Base-by-base conservation (phyloP, 1,140 invertebrate species). In the Myzus persicae region DNA sequence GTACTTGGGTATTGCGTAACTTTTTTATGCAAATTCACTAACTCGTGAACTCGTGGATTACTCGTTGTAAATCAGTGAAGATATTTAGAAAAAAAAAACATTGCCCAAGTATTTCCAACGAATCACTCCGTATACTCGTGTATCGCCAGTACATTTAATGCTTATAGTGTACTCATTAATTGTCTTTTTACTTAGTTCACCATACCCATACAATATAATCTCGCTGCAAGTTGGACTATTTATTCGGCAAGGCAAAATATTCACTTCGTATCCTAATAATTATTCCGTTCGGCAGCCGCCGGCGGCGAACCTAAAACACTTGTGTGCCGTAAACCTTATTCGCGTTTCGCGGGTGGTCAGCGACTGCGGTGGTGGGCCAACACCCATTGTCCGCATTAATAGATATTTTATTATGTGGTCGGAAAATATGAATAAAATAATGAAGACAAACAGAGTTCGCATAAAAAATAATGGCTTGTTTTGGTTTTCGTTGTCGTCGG, bases 341-440 rank as follows among this genome's bases (percentile, higher is more conserved):
- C 24, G 26, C 84, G 44, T 87, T 87, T 87, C 44, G 85, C 54
- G 54, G 54, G 38, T 59, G 46, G 88, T 90, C 88, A 54, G 36
- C 48, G 2, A 76, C 59, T 76, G 59, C 24, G 14, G 31, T n/a
- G 59, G 59, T 76, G 59, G 76, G 42, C 84, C 46, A 59, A 59
- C 89, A 59, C 89, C 48, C 36, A 40, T 90, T 42, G 89, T 90
- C 46, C 46, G 11, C 40, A 48, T 38, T 54, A 54, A 59, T 26
- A 31, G 11, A 59, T 38, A 90, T 90, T 85, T 31, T 89, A 89
- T 89, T 89, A 89, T 51, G 46, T 89, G 31, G 31, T 89, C 14
- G 14, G 87, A 48, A 26, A 90, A 51, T 38, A 90, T 38, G 36
- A 90, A 38, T 40, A 51, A 59, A 90, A 90, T 90, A 90, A 90